Percentiles rank a stretch among this genome's conserved stretches.
phyloP scores from a whole-genome alignment of 2,797 vertebrate species.

The Alauda arvensis region DNA sequence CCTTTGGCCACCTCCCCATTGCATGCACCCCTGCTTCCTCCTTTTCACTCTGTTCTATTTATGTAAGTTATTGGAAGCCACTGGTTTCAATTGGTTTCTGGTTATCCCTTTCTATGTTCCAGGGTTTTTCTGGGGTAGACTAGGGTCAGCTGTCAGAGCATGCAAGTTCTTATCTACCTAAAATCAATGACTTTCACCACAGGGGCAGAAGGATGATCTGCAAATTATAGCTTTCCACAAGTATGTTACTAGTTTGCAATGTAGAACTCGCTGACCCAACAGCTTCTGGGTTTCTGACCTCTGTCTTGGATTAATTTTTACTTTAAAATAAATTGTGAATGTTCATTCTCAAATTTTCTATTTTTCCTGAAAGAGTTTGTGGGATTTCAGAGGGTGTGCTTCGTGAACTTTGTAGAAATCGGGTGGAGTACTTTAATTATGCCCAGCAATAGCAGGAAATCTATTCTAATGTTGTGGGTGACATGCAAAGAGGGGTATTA shows the following conservation, averaged over 20 bases:
- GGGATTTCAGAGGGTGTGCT: not conserved
- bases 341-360: not conserved
- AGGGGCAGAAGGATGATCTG: not conserved
- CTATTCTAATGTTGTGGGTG: not conserved
- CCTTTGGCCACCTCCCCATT: not conserved
- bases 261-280: not conserved
- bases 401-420: not conserved
- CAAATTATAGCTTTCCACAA: not conserved
- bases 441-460: not conserved
- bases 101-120: not conserved
- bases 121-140: not conserved
- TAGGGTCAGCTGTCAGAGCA: not conserved
- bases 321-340: not conserved
- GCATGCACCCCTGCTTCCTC: not conserved
- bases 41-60: not conserved
- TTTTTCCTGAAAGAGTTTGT: not conserved
- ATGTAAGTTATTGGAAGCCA: not conserved
- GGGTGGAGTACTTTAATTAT: constrained; percentile 9
- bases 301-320: not conserved
- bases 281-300: not conserved
- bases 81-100: not conserved
- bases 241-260: not conserved
- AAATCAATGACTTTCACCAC: not conserved
- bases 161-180: not conserved
- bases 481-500: not conserved